These are phyloP conservation scores for Amphilophus citrinellus DNA, from an alignment of 2,113 vertebrate species.

Conservation along the genomic window DNA sequence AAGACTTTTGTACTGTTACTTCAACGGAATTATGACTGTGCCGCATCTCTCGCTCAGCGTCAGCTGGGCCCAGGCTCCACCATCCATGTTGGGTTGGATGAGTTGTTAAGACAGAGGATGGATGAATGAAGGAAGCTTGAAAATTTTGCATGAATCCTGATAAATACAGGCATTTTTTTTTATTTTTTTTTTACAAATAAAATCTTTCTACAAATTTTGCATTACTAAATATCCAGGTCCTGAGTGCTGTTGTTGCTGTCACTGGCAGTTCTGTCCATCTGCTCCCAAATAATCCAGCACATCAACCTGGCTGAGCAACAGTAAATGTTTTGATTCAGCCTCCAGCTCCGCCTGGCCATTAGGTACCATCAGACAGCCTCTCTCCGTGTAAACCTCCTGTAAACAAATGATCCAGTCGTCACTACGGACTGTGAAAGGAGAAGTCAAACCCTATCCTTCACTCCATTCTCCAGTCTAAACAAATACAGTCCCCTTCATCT, in stretches of 20 bases:
- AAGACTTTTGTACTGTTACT: not conserved
- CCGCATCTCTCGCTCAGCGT: not conserved
- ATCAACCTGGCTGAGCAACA: slow-evolving; percentile 23
- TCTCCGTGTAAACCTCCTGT: slow-evolving; percentile 28
- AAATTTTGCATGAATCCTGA: not conserved
- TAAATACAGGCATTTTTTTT: not conserved
- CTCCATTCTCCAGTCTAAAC: slow-evolving; percentile 33
- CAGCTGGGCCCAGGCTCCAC: not conserved
- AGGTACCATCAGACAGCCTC: slow-evolving; percentile 18
- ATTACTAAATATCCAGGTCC: not conserved
- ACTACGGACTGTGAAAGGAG: slow-evolving; percentile 2
- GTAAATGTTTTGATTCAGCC: slow-evolving; percentile 17
- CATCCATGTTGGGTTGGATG: not conserved
- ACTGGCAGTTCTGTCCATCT: slow-evolving; percentile 18
- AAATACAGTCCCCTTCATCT: not conserved
- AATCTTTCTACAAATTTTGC: not conserved
- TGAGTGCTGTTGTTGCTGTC: not conserved
- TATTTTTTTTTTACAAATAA: too few species aligned
- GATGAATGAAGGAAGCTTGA: not conserved
- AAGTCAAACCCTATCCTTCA: slow-evolving; percentile 5
- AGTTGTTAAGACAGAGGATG: not conserved
- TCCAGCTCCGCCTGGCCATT: slow-evolving; percentile 17
- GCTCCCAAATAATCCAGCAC: slow-evolving; percentile 40
- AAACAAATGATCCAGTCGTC: slow-evolving; percentile 40
- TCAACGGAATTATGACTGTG: not conserved